A percentile compares a stretch with the other conserved stretches of the same genome.
phyloP scores from a whole-genome alignment of 2,113 vertebrate genomes.

The Pomatorhinus ruficollis region DNA sequence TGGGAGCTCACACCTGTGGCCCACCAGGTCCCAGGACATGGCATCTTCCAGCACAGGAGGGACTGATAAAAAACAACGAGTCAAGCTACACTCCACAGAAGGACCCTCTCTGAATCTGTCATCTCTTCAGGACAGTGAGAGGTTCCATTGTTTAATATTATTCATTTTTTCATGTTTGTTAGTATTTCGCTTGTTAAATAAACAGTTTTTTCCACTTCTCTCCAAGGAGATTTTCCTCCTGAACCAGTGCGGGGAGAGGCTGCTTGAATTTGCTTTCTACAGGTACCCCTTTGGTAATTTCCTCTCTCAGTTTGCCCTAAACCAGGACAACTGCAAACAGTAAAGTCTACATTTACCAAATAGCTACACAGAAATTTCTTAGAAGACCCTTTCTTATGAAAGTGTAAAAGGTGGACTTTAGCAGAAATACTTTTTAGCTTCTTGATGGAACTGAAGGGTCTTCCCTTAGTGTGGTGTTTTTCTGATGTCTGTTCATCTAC shows the following conservation, averaged over 20 bases:
- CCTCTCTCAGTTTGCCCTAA: background rate
- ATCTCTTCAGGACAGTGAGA: background rate
- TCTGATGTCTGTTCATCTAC: background rate
- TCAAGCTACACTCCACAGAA: too few relatives aligned
- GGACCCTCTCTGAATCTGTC: too few relatives aligned
- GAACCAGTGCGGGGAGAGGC: fast-evolving
- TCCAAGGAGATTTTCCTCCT: background rate
- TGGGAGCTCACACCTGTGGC: too few relatives aligned
- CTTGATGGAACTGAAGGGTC: background rate
- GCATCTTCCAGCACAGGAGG: too few relatives aligned
- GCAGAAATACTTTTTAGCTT: background rate
- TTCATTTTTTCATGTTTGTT: background rate
- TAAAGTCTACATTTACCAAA: background rate
- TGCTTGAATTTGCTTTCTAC: background rate
- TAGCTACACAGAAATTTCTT: background rate
- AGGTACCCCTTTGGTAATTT: background rate
- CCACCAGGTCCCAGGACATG: too few relatives aligned
- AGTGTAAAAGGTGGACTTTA: background rate
- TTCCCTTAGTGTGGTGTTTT: background rate
- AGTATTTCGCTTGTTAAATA: background rate
- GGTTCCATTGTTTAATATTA: background rate
- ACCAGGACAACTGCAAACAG: background rate
- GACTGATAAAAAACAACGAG: too few relatives aligned
- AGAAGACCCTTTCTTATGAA: background rate
- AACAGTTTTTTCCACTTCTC: background rate